Conservation (phyloP, 1,140 invertebrate genomes). For the Danaus melanippus region DNA sequence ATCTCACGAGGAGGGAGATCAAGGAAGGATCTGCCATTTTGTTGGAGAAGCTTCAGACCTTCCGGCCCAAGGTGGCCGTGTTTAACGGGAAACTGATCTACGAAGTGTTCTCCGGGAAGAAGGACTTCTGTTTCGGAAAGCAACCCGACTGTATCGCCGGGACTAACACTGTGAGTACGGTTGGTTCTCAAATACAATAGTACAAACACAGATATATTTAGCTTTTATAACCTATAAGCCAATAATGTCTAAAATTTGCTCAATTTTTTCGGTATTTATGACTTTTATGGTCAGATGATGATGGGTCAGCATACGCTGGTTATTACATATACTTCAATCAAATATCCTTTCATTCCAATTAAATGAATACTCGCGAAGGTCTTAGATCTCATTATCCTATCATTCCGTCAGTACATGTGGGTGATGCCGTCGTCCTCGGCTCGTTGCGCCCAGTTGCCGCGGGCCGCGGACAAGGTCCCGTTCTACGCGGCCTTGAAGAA, state of each 20-base stretch:
- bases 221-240: too few species aligned
- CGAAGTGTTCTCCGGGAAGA: constrained; percentile 97
- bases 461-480: constrained; percentile 96
- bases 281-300: too few species aligned
- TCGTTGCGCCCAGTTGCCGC: constrained; percentile 93
- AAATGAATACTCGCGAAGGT: too few species aligned
- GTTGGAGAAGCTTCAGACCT: constrained; percentile 92
- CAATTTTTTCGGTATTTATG: too few species aligned
- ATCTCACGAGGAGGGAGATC: constrained; percentile 96
- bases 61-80: constrained; percentile 96
- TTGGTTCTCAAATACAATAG: too few species aligned
- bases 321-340: too few species aligned
- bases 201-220: too few species aligned
- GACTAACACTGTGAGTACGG: constrained; percentile 89
- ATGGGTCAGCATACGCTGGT: too few species aligned
- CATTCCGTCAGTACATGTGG: constrained; percentile 89
- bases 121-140: constrained; percentile 96
- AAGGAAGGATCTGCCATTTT: constrained; percentile 95
- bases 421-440: constrained; percentile 99
- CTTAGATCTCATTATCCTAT: background rate
- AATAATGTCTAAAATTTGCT: too few species aligned
- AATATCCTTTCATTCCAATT: too few species aligned
- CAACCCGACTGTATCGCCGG: constrained; percentile 94
- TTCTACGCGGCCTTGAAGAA: constrained; percentile 96
- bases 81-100: constrained; percentile 99